Conservation (phyloP, 2,888 invertebrate species). For the Pachycephus smyrnensis region DNA sequence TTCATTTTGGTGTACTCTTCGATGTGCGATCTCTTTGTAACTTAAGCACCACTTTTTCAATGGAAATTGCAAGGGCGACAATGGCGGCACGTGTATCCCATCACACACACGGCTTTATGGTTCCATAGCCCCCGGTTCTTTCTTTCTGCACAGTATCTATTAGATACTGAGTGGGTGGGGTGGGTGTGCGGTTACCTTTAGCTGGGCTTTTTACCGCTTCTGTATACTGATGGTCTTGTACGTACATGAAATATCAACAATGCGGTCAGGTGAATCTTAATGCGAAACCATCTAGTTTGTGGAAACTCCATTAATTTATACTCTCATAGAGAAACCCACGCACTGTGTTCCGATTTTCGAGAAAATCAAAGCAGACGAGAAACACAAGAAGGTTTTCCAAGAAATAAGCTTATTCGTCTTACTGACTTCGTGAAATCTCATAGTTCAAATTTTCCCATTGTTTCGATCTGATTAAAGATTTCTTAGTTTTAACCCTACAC, state of each 20-base stretch:
- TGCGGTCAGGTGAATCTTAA: not conserved
- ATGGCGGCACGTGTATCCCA: not conserved
- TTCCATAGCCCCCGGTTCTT: not conserved
- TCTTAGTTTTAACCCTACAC: not conserved
- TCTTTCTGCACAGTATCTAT: not conserved
- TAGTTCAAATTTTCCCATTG: not conserved
- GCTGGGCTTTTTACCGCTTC: not conserved
- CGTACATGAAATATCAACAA: not conserved
- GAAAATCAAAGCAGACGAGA: not conserved
- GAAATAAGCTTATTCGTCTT: not conserved
- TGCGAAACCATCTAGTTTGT: not conserved
- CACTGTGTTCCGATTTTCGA: not conserved
- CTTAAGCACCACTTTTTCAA: not conserved
- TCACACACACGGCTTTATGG: not conserved
- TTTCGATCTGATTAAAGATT: not conserved
- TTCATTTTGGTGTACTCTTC: not conserved
- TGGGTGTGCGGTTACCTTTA: not conserved
- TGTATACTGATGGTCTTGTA: not conserved
- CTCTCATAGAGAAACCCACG: not conserved
- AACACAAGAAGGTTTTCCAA: not conserved
- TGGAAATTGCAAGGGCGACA: not conserved
- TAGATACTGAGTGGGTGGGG: not conserved
- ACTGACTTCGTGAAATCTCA: not conserved
- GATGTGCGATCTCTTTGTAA: not conserved
- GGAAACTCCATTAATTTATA: not conserved